Conservation (phyloP, 1,140 invertebrate species). For the Armadillidium nasatum region DNA sequence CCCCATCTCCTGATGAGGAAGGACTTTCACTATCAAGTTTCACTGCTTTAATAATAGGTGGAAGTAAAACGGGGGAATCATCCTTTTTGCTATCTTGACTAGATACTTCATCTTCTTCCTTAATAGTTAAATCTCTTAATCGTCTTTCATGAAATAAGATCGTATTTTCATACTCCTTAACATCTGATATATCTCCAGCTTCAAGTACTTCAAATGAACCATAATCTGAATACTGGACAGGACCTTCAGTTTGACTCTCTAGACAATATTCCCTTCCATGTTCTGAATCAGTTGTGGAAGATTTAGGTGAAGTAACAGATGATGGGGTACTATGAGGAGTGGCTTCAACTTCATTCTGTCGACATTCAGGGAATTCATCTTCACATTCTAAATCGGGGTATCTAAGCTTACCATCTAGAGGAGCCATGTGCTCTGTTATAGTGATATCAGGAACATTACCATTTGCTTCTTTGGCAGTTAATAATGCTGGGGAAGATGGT, state of each 20-base stretch:
- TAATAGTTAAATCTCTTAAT: conserved; percentile 40
- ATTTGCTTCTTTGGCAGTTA: conserved; percentile 47
- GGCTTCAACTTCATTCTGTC: conserved; percentile 47
- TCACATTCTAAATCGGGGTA: conserved; percentile 56
- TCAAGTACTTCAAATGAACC: conserved; percentile 49
- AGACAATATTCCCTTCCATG: conserved; percentile 60
- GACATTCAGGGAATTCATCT: conserved; percentile 47
- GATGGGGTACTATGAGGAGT: conserved; percentile 58
- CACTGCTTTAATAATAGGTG: conserved; percentile 38
- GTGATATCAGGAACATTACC: conserved; percentile 64
- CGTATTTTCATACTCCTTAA: conserved; percentile 43
- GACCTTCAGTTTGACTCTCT: conserved; percentile 52
- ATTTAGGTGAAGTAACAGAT: conserved; percentile 54
- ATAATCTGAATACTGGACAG: conserved; percentile 56
- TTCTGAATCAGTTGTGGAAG: conserved; percentile 58
- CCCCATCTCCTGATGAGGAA: conserved; percentile 17
- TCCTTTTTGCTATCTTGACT: conserved; percentile 14
- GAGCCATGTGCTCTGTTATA: conserved; percentile 61
- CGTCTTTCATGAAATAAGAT: conserved; percentile 41
- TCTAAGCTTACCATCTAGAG: conserved; percentile 51
- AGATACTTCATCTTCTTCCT: conserved; percentile 44
- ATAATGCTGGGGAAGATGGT: conserved; percentile 23
- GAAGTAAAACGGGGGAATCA: conserved; percentile 26
- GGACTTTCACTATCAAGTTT: conserved; percentile 35
- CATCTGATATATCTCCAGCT: conserved; percentile 41